Base-by-base conservation (phyloP, 2,113 vertebrate genomes). In the Coptodon rendalli region DNA sequence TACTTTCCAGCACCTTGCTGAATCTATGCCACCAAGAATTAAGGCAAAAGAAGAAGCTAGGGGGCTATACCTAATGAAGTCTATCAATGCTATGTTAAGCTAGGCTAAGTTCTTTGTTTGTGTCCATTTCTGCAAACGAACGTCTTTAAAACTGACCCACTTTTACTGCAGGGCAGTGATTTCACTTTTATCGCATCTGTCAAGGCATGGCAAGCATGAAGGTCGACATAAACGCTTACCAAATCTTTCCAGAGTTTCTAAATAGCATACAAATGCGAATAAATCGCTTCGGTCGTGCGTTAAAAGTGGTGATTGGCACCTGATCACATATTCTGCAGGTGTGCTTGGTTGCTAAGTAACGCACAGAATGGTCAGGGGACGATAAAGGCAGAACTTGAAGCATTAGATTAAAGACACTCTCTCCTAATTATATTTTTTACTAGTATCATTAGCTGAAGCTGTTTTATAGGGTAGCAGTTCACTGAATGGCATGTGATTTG, bases 271-370 rank as follows among this genome's bases (percentile, higher is more conserved):
- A 16, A 78, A 48, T 48, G 10, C 17, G 11, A 52, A 31, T 29
- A 48, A 17, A 50, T 29, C 27, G 16, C 2, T 27, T 45, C 13
- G 4, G 1, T n/a, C 16, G 17, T 22, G 11, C 19, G 27, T 22
- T 43, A 14, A n/a, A 31, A 76, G 10, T 36, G 7, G 36, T 17
- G 71, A 59, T 40, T 81, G 54, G n/a, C 27, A 38, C 71, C 19
- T 14, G 5, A 52, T 40, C 6, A 10, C 27, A 12, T 50, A 13
- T 52, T 19, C 24, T 31, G 8, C 88, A 86, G 85, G 85, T 91
- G 87, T 31, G 88, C 34, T 34, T 27, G 36, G 92, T 93, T 90
- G 88, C 92, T 85, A 63, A 53, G 90, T 81, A 22, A 5, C 61
- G 34, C 34, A 10, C 59, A 7, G 27, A 38, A 31, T 9, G 6